Percentiles rank a stretch among this genome's conserved stretches.
Evolutionary conservation across 1,140 invertebrate species (phyloP).

Genomic region (Megalonaias nervosa): DNA sequence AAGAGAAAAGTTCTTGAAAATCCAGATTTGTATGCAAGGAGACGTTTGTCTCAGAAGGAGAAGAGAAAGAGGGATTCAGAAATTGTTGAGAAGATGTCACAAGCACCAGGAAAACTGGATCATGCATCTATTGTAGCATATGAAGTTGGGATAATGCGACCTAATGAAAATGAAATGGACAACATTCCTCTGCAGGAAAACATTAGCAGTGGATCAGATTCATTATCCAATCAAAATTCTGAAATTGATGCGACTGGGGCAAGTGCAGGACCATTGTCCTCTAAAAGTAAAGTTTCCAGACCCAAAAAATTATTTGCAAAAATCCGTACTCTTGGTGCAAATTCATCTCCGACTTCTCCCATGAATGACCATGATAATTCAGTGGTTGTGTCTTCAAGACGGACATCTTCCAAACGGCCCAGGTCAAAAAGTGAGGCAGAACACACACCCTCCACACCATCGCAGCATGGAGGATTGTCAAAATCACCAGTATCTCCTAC

Average conservation of each 20-base stretch:
- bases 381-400: neutral
- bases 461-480: neutral
- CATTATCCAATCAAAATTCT: constrained; percentile 18
- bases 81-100: constrained; percentile 68
- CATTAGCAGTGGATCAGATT: neutral
- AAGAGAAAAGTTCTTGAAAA: constrained; percentile 70
- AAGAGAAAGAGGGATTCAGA: constrained; percentile 63
- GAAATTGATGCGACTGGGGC: neutral
- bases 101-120: constrained; percentile 92
- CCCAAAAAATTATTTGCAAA: neutral
- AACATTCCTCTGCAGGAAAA: constrained; percentile 36
- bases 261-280: constrained; percentile 15
- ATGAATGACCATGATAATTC: neutral
- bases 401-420: neutral
- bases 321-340: neutral
- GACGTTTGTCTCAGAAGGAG: constrained; percentile 63
- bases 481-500: constrained; percentile 7
- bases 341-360: neutral
- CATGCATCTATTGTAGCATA: constrained; percentile 91
- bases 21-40: constrained; percentile 63
- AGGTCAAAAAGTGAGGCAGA: neutral
- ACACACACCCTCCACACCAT: neutral
- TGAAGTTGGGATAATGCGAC: constrained; percentile 74
- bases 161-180: constrained; percentile 50
- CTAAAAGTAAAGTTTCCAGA: constrained; percentile 11